Evolutionary conservation across 2,113 vertebrate species (phyloP).

Genomic region (Chroicocephalus ridibundus): DNA sequence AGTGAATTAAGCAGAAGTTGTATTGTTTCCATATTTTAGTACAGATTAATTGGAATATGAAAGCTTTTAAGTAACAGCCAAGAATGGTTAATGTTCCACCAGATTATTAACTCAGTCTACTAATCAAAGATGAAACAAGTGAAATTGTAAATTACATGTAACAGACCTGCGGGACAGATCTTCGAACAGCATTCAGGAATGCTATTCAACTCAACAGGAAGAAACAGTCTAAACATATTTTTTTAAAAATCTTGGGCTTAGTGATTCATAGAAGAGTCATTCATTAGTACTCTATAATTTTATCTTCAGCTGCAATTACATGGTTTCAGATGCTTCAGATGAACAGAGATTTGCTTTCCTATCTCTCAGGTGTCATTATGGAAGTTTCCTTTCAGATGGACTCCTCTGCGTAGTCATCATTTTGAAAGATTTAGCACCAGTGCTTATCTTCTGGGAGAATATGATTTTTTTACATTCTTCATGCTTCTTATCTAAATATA

Average conservation of each 20-base stretch:
- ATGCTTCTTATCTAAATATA: background rate
- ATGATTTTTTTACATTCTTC: background rate
- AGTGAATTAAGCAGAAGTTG: background rate
- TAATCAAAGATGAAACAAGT: conserved; percentile 31
- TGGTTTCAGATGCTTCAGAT: background rate
- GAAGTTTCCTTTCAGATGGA: background rate
- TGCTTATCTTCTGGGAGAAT: background rate
- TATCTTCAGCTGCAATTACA: background rate
- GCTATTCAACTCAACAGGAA: background rate
- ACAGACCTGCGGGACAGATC: conserved; percentile 28
- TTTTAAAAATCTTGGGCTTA: background rate
- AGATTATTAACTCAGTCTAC: conserved; percentile 30
- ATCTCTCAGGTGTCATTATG: background rate
- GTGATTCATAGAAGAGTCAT: background rate
- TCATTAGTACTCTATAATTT: conserved; percentile 42
- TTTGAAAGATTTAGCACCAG: background rate
- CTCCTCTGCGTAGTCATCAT: background rate
- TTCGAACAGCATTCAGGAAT: conserved; percentile 10
- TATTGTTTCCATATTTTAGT: background rate
- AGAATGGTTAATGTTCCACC: background rate
- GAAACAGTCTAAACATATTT: conserved; percentile 25
- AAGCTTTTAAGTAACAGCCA: conserved; percentile 18
- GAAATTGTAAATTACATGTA: conserved; percentile 38
- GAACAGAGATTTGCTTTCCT: background rate
- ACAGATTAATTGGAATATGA: background rate